Percentiles rank a stretch among this genome's conserved stretches.
phyloP scores from a whole-genome alignment of 2,888 invertebrate species.

The Drosophila gaucha region DNA sequence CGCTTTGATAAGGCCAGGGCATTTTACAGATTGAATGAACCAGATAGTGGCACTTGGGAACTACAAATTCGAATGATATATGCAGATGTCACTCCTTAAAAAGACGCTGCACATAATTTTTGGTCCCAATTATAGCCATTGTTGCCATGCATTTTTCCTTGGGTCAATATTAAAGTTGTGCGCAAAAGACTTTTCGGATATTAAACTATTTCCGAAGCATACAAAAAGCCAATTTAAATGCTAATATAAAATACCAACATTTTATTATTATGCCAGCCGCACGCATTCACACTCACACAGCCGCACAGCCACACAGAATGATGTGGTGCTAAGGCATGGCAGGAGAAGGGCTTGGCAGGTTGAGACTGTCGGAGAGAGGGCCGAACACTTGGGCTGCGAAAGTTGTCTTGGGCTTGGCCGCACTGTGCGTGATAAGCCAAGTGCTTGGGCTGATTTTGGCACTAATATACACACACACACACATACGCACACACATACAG shows the following conservation, averaged over 20 bases:
- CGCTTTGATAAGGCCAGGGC: conserved; percentile 23
- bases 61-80: conserved; percentile 31
- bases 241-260: conserved; percentile 81
- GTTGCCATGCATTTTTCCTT: conserved; percentile 56
- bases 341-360: conserved; percentile 17
- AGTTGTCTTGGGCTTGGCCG: conserved; percentile 56
- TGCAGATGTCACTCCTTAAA: conserved; percentile 36
- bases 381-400: conserved; percentile 60
- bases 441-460: conserved; percentile 65
- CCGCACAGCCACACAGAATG: conserved; percentile 9
- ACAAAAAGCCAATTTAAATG: conserved; percentile 82
- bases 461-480: conserved; percentile 28
- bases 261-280: conserved; percentile 81
- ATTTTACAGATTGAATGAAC: conserved; percentile 56
- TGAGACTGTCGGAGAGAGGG: conserved; percentile 7
- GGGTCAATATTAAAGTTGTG: conserved; percentile 51
- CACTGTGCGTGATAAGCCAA: conserved; percentile 76
- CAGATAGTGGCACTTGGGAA: conserved; percentile 12
- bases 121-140: conserved; percentile 36
- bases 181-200: conserved; percentile 69
- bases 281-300: conserved; percentile 53
- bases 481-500: conserved; percentile 1
- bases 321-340: background rate
- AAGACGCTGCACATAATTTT: conserved; percentile 38
- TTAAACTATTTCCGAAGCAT: conserved; percentile 81